Conservation (phyloP, 2,888 invertebrate species). For the Athalia rosae region DNA sequence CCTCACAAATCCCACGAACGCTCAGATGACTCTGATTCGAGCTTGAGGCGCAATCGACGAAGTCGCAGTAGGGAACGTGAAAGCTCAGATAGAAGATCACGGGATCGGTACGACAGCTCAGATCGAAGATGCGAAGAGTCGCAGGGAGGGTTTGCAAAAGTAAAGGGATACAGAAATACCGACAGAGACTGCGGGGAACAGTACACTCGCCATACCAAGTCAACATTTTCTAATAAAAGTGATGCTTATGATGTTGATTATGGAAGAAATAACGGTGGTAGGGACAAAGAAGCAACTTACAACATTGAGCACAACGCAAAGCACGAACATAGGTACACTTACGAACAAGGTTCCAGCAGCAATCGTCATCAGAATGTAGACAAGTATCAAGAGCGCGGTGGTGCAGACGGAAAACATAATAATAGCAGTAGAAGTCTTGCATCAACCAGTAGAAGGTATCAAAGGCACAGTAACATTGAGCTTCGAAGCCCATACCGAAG, state of each 20-base stretch:
- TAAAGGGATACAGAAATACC: constrained; percentile 33
- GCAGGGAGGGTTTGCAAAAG: constrained; percentile 42
- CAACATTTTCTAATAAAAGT: background rate
- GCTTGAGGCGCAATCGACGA: constrained; percentile 60
- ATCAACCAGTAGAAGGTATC: background rate
- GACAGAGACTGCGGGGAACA: constrained; percentile 2
- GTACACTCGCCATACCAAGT: constrained; percentile 3
- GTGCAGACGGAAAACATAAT: background rate
- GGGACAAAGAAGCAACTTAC: background rate
- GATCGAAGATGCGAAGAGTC: constrained; percentile 56
- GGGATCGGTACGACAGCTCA: constrained; percentile 64
- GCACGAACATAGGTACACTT: background rate
- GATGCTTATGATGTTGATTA: background rate
- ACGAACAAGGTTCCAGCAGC: background rate
- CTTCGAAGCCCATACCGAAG: background rate
- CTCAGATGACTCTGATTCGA: constrained; percentile 61
- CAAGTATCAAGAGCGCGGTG: background rate
- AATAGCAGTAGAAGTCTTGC: background rate
- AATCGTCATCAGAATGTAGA: background rate
- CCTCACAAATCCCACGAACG: constrained; percentile 53
- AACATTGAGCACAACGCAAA: background rate
- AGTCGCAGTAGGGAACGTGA: constrained; percentile 65
- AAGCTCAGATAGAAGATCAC: constrained; percentile 55
- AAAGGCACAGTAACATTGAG: constrained; percentile 8
- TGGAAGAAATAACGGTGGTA: constrained; percentile 6